Conservation (phyloP, 64 coral and sea anemone genomes). For the Pocillopora damicornis region DNA sequence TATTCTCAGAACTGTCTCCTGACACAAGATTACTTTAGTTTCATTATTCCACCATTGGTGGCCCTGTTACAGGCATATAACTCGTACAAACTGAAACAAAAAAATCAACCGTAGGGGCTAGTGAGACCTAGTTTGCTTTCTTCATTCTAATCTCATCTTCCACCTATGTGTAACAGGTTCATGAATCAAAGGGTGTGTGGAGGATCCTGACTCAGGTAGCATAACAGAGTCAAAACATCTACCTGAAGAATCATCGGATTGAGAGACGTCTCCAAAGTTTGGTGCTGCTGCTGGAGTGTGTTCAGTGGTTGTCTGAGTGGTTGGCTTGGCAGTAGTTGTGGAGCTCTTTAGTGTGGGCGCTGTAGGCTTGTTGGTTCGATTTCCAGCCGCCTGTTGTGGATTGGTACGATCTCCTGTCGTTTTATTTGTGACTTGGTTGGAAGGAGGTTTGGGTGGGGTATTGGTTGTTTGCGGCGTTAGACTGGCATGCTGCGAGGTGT, state of each 20-base stretch:
- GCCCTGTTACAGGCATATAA: no score
- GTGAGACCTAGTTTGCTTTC: no score
- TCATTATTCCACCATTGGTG: no score
- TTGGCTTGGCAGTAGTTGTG: neutral
- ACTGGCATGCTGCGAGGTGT: neutral
- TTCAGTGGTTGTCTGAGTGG: neutral
- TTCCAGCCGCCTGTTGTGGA: neutral
- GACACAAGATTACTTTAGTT: no score
- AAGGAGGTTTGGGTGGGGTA: neutral
- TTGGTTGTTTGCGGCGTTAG: neutral
- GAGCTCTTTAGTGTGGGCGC: neutral
- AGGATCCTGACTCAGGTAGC: no score
- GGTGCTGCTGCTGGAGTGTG: neutral
- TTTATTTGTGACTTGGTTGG: neutral
- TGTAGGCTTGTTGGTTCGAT: neutral
- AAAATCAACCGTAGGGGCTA: no score
- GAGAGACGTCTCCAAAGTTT: constrained; percentile 19
- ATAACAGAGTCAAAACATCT: neutral
- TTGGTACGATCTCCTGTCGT: neutral
- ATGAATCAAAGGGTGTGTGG: no score
- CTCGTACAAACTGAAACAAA: no score
- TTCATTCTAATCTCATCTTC: no score
- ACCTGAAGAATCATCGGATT: constrained; percentile 33
- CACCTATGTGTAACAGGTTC: no score
- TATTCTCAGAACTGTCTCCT: no score